Evolutionary conservation across 2,113 vertebrate species (phyloP), one percentile per base, ranked within the genome.

Genomic region (Neodontobutis hainanensis): DNA sequence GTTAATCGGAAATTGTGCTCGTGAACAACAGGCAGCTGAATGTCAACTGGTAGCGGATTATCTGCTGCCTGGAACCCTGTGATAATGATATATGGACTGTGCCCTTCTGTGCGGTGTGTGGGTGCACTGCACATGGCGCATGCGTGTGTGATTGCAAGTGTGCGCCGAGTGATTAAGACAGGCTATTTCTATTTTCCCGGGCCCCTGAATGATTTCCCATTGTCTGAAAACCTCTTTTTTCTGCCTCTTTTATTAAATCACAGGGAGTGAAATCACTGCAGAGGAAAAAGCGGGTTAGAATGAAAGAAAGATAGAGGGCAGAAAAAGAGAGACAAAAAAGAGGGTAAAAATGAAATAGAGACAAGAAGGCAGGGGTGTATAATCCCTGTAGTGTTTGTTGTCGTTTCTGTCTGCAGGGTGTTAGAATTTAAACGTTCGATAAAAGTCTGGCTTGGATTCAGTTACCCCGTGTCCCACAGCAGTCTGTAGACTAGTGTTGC

Each of bases 1-100:
- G 71, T 80, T 78, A 80, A 76, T 81, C 78, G 60, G 59, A 77
- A 57, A 68, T 65, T 61, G 43, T 62, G 45, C 68, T 35, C 52
- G 58, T 0, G 56, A 82, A 87, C 72, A 83, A 84, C 84, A 76
- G 68, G 61, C 61, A 64, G 73, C 64, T 86, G 68, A 86, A 83
- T 80, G 82, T 86, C 76, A 84, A 68, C 78, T 78, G 78, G 80
- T 82, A 73, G 64, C 3, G 76, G 85, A 88, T 85, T 85, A 86
- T 86, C 81, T 75, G 71, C 69, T 38, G 85, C 84, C 82, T 85
- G 84, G 71, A 70, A 83, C 65, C 66, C 53, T 4, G 38, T 78
- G 80, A 89, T 89, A 86, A 77, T 85, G 71, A 73, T 75, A 73
- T 59, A 70, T 73, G 50, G 59, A 70, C 57, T 57, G 62, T 48